Base-by-base conservation (phyloP, 2,113 vertebrate genomes). In the Struthio camelus region DNA sequence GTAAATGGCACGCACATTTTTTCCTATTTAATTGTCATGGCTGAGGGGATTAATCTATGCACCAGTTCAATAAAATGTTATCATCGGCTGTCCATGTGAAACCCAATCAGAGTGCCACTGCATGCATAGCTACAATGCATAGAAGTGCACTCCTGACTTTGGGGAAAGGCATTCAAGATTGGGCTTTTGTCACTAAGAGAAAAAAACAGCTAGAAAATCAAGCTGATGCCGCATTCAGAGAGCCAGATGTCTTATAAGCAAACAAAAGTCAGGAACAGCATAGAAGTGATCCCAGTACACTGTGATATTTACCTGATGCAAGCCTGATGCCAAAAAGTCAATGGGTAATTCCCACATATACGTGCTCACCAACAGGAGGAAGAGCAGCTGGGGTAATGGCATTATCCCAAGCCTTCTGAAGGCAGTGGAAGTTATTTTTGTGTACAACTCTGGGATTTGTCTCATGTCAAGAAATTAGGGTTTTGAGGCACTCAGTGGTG, bases 11-110 rank as follows among this genome's bases (percentile, higher is more conserved):
- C 89, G 94, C 54, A 87, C 53, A 72, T 87, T 80, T 96, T 96
- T 94, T 93, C 7, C 2, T 97, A 95, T 97, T 92, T 96, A 94
- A 85, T 95, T 97, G 69, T 97, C 85, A 95, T 91, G 90, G 89
- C 32, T 96, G 90, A 89, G 82, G 88, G 84, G 72, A 56, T 94
- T 95, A 92, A 93, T 95, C 94, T 90, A 90, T 65, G 65, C 92
- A 94, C 54, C 91, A 81, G 91, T 97, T 97, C 93, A 87, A 70
- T 92, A 80, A 96, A 86, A 88, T 18, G 81, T 87, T 89, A 92
- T 71, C 93, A 85, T 73, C 1, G 1, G 75, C 72, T 13, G 22
- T 85, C 89, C 69, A 95, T 79, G 4, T 2, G 1, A 96, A 96
- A 96, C 92, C 83, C 77, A 89, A 96, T 94, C 56, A 91, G 64